Evolutionary conservation across 2,888 invertebrate genomes (phyloP).

Genomic region (Mesorhabditis sp.): DNA sequence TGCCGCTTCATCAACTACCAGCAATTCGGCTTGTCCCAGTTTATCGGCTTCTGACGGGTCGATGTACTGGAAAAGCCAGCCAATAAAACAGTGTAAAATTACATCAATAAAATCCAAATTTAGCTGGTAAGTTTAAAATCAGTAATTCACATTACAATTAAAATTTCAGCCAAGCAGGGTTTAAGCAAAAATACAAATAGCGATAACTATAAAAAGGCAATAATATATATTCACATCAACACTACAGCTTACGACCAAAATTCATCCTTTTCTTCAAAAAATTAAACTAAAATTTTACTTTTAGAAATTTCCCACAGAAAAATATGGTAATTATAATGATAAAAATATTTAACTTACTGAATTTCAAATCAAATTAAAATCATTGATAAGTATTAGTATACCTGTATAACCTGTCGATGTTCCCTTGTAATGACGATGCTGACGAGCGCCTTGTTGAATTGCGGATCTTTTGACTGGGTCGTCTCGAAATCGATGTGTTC

Average conservation of each 20-base stretch:
- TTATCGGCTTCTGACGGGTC: slow-evolving; percentile 84
- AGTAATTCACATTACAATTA: not conserved
- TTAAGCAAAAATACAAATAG: not conserved
- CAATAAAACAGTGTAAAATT: not conserved
- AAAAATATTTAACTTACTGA: no score
- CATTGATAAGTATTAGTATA: slow-evolving; percentile 8
- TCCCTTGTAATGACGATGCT: slow-evolving; percentile 77
- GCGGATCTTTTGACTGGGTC: slow-evolving; percentile 87
- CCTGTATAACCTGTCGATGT: slow-evolving; percentile 57
- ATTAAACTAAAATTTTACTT: no score
- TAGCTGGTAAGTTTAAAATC: slow-evolving; percentile 5
- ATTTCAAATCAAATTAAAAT: no score
- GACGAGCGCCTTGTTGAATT: slow-evolving; percentile 91
- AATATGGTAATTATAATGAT: no score
- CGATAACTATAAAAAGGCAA: not conserved
- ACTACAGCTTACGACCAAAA: no score
- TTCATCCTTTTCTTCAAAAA: no score
- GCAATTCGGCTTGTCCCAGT: slow-evolving; percentile 84
- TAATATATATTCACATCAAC: no score
- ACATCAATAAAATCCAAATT: slow-evolving; percentile 1
- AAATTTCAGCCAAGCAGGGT: not conserved
- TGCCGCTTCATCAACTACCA: slow-evolving; percentile 96
- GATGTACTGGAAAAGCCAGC: slow-evolving; percentile 73
- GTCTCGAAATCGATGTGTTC: slow-evolving; percentile 93
- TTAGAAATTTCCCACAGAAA: no score